Conservation (phyloP, 35 echinoderm and acorn worm species). For the Acanthaster planci region DNA sequence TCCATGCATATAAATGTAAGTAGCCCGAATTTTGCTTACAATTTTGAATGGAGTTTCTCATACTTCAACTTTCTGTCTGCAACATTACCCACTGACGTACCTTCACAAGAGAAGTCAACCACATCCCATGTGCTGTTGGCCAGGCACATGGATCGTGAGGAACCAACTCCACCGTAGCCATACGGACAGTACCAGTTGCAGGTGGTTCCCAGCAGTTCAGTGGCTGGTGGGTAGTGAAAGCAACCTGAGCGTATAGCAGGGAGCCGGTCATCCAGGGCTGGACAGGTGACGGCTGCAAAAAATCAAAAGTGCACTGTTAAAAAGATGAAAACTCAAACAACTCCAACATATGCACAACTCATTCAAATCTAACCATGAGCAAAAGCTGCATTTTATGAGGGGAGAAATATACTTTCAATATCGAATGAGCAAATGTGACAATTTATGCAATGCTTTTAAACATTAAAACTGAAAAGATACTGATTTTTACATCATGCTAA, state of each 20-base stretch:
- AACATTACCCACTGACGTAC: conserved; percentile 17
- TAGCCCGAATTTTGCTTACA: no score
- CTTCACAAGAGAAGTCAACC: conserved; percentile 46
- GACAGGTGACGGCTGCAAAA: conserved; percentile 42
- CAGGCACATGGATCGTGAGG: conserved; percentile 23
- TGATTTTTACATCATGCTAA: no score
- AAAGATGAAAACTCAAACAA: no score
- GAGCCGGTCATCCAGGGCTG: conserved; percentile 24
- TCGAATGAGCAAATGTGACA: no score
- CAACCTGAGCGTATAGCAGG: conserved; percentile 43
- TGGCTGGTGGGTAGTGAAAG: conserved; percentile 16
- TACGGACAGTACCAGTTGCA: conserved; percentile 55
- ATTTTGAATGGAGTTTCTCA: no score
- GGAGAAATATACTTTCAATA: no score
- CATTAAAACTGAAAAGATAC: no score
- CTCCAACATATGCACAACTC: no score
- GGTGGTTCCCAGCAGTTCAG: conserved; percentile 38
- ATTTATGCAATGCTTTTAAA: no score
- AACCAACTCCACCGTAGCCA: conserved; percentile 42
- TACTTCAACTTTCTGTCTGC: no score
- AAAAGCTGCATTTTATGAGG: no score
- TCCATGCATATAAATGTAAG: no score
- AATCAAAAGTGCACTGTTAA: background rate
- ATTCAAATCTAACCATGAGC: background rate
- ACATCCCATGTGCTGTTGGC: conserved; percentile 49